phyloP scores from a whole-genome alignment of 1,140 invertebrate genomes.

The Lysiphlebus fabarum region DNA sequence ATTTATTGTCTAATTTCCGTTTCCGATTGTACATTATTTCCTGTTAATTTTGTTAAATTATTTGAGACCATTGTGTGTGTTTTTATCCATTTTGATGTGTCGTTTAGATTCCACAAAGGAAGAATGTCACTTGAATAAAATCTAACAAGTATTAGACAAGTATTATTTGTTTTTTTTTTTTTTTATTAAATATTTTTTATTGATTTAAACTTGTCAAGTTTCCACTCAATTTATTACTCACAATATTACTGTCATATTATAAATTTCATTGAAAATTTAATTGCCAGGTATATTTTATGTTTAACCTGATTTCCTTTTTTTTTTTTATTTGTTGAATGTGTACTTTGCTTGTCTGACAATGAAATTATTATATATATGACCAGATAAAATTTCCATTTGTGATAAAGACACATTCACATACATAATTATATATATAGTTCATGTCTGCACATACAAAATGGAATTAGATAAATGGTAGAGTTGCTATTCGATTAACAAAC shows the following conservation, averaged over 20 bases:
- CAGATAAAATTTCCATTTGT: too few relatives aligned
- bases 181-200: too few relatives aligned
- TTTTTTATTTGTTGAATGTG: too few relatives aligned
- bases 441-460: conserved; percentile 1
- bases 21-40: conserved; percentile 46
- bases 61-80: conserved; percentile 7
- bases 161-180: too few relatives aligned
- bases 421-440: not conserved
- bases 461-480: conserved; percentile 18
- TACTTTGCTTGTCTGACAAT: too few relatives aligned
- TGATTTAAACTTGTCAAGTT: too few relatives aligned
- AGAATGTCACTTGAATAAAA: conserved; percentile 3
- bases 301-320: too few relatives aligned
- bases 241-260: too few relatives aligned
- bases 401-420: not conserved
- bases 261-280: too few relatives aligned
- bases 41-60: conserved; percentile 25
- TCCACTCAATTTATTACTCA: too few relatives aligned
- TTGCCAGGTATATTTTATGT: too few relatives aligned
- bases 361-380: too few relatives aligned
- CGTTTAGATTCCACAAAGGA: conserved; percentile 3
- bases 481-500: conserved; percentile 23
- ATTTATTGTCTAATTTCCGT: conserved; percentile 43
- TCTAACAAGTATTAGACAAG: not conserved
- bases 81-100: conserved; percentile 17